phyloP scores from a whole-genome alignment of 2,113 vertebrate species.

The Sclerurus mexicanus region DNA sequence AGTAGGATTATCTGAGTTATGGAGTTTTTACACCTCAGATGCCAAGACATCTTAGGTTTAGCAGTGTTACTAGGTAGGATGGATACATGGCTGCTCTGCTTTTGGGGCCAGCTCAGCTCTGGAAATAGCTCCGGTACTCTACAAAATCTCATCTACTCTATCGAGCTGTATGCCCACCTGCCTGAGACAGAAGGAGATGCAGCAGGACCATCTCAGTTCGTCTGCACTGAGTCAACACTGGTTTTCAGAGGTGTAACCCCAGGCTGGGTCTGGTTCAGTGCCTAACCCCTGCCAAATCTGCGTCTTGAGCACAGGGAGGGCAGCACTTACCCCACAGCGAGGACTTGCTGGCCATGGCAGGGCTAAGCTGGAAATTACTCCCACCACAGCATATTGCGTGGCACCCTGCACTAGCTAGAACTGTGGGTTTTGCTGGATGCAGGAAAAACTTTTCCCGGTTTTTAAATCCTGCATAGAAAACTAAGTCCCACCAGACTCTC shows the following conservation, averaged over 20 bases:
- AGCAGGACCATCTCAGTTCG: neutral
- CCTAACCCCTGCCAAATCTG: neutral
- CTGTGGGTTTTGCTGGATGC: neutral
- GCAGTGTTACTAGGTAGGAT: slow-evolving; percentile 47
- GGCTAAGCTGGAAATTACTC: neutral
- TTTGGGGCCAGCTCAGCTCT: slow-evolving; percentile 7
- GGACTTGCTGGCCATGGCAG: fast-evolving
- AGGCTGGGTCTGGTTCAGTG: neutral
- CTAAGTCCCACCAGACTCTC: neutral
- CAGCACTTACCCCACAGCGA: fast-evolving
- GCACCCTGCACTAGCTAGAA: neutral
- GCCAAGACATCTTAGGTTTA: neutral
- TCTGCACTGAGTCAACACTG: neutral
- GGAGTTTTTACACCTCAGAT: slow-evolving; percentile 22
- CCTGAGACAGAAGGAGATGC: neutral
- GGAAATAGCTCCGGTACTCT: slow-evolving; percentile 11
- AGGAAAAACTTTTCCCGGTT: neutral
- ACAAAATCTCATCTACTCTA: neutral
- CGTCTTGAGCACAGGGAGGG: neutral
- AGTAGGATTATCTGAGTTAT: neutral
- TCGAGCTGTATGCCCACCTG: neutral
- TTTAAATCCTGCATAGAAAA: neutral
- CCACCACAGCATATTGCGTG: fast-evolving
- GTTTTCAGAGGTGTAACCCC: neutral
- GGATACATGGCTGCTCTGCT: neutral